phyloP scores from a whole-genome alignment of 2,797 vertebrate species.

The Halcyon smyrnensis region DNA sequence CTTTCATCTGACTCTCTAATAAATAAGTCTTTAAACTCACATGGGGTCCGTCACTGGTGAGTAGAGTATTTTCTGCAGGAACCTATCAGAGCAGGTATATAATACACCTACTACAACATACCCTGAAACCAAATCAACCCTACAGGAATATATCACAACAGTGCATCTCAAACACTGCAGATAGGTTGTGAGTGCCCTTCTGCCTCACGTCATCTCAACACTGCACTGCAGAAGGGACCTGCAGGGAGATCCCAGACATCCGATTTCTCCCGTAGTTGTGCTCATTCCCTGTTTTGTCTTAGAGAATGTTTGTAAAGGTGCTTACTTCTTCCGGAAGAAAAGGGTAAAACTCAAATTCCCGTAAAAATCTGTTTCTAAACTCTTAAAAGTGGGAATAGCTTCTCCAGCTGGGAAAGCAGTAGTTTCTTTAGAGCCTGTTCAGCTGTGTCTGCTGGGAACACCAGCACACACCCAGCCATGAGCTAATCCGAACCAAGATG shows the following conservation, averaged over 20 bases:
- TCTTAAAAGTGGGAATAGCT: neutral
- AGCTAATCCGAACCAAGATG: neutral
- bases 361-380: neutral
- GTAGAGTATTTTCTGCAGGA: constrained; percentile 3
- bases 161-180: neutral
- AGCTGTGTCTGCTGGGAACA: neutral
- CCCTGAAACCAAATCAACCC: neutral
- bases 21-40: constrained; percentile 34
- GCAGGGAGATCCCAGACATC: neutral
- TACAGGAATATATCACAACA: neutral
- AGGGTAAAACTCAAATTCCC: neutral
- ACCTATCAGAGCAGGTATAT: neutral
- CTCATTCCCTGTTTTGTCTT: neutral
- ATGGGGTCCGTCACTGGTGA: constrained; percentile 26
- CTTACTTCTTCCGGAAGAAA: neutral
- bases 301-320: neutral
- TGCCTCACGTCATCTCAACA: neutral
- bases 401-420: neutral
- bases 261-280: neutral
- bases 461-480: accelerated
- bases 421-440: neutral
- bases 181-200: neutral
- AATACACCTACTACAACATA: neutral
- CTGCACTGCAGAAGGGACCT: neutral
- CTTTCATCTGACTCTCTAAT: constrained; percentile 64